Evolutionary conservation across 1,140 invertebrate species (phyloP).

Genomic region (Drosophila pruinosa): DNA sequence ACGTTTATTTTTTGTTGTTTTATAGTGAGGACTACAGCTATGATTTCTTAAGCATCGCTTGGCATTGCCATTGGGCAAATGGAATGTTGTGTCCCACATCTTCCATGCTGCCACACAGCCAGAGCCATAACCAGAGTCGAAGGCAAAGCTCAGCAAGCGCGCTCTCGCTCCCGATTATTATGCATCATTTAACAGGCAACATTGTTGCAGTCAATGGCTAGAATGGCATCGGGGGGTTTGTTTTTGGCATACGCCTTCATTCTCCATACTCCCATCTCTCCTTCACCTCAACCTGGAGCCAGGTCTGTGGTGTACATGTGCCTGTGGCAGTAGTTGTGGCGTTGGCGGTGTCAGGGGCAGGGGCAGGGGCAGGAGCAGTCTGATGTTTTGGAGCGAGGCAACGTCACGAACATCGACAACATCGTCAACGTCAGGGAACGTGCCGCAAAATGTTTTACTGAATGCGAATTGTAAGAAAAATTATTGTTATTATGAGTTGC

Average conservation of each 20-base stretch:
- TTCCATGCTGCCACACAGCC: conserved; percentile 1
- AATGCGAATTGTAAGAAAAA: conserved; percentile 75
- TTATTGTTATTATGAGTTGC: conserved; percentile 81
- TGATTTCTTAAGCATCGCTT: conserved; percentile 57
- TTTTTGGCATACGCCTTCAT: not conserved
- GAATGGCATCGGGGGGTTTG: conserved; percentile 37
- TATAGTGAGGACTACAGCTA: conserved; percentile 29
- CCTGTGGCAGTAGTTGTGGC: not conserved
- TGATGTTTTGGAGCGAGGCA: conserved; percentile 28
- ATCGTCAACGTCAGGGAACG: conserved; percentile 54
- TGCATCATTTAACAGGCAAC: conserved; percentile 79
- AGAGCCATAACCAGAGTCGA: conserved; percentile 14
- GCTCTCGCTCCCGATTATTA: conserved; percentile 63
- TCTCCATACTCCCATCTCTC: not conserved
- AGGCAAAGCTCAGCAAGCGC: conserved; percentile 56
- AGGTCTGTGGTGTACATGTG: not conserved
- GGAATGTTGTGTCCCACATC: conserved; percentile 66
- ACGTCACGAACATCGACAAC: conserved; percentile 68
- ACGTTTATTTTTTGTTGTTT: not conserved
- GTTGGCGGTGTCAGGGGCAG: not conserved
- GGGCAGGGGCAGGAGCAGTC: not conserved
- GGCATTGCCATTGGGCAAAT: conserved; percentile 37
- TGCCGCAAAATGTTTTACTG: conserved; percentile 76
- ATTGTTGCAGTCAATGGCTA: conserved; percentile 78
- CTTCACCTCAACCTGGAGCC: not conserved